Base-by-base conservation (phyloP, 1,140 invertebrate species). In the Halictus rubicundus region DNA sequence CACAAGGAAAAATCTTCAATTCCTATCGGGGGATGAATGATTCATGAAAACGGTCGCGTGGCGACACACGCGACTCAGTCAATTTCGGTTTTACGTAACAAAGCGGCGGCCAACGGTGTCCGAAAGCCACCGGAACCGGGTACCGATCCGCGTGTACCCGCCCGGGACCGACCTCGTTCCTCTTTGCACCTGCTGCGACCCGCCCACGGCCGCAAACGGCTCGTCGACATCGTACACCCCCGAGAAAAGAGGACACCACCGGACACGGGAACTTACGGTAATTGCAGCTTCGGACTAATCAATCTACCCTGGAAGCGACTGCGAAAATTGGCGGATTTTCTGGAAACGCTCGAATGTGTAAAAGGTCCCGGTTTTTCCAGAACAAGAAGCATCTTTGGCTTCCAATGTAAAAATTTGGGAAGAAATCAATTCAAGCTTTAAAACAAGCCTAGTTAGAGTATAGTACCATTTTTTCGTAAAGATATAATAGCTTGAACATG, bases 1-100 rank as follows among this genome's bases (percentile, higher is more conserved):
- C 82, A 66, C 82, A 59, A 66, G 82, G 84, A 86, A 84, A 86
- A 86, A 85, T 85, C 83, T 84, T 82, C 78, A 86, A 86, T 84
- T 86, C 83, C 82, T 63, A 86, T 86, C 84, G 82, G n/a, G n/a
- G 64, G 70, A 85, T 85, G 84, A 85, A 85, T 81, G 78, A 85
- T 85, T 86, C 82, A 86, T 86, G 84, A 81, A 37, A 82, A 84
- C 60, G 74, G 79, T 82, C 84, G 84, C 84, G 84, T 84, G 84
- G 75, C 75, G 54, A 39, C 57, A 57, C 57, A 57, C 46, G 66
- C 64, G 68, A 0, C 69, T 68, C 68, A 76, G 81, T 83, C 68
- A 83, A 84, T 84, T 83, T 84, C 80, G 71, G 81, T 84, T 84
- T 52, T 84, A 76, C 72, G 80, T 84, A 83, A 84, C 82, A 83